Evolutionary conservation across 37 sponge, comb jelly and placozoan genomes (phyloP).

Genomic region (Cliona cf. orientalis): DNA sequence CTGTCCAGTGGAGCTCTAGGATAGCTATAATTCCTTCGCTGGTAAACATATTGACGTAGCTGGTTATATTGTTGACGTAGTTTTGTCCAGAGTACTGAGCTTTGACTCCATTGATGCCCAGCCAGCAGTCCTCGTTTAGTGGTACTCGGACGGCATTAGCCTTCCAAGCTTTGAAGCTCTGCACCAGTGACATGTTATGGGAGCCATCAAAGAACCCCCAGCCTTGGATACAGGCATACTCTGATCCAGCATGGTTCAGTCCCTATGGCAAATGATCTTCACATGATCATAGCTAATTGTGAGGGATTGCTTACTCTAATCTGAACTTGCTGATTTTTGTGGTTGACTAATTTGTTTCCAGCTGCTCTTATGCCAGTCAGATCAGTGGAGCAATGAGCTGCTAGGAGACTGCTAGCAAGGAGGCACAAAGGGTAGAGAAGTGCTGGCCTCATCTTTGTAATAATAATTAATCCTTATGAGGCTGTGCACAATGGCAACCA

Average conservation of each 20-base stretch:
- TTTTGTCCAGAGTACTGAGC: slow-evolving; percentile 20
- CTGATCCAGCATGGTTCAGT: slow-evolving; percentile 38
- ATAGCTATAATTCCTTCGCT: slow-evolving; percentile 29
- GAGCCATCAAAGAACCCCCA: slow-evolving; percentile 38
- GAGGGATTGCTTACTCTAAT: neutral
- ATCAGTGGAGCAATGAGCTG: too few relatives aligned
- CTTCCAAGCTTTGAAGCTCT: slow-evolving; percentile 26
- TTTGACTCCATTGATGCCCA: slow-evolving; percentile 38
- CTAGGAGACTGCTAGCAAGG: too few relatives aligned
- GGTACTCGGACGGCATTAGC: slow-evolving; percentile 36
- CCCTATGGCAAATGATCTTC: too few relatives aligned
- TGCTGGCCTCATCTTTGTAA: too few relatives aligned
- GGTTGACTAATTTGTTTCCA: slow-evolving; percentile 14
- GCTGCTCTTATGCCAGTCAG: slow-evolving; percentile 11
- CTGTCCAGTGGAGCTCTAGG: slow-evolving; percentile 47
- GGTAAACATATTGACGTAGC: slow-evolving; percentile 23
- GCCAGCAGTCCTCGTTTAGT: slow-evolving; percentile 49
- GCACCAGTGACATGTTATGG: slow-evolving; percentile 3
- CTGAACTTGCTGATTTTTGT: neutral
- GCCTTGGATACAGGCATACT: slow-evolving; percentile 27
- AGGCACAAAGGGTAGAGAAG: too few relatives aligned
- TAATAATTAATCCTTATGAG: too few relatives aligned
- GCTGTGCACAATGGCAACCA: too few relatives aligned
- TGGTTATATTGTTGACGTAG: slow-evolving; percentile 7
- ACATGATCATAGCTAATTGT: too few relatives aligned